Base-by-base conservation (phyloP, 1,140 invertebrate species). In the Coenobita brevimanus region DNA sequence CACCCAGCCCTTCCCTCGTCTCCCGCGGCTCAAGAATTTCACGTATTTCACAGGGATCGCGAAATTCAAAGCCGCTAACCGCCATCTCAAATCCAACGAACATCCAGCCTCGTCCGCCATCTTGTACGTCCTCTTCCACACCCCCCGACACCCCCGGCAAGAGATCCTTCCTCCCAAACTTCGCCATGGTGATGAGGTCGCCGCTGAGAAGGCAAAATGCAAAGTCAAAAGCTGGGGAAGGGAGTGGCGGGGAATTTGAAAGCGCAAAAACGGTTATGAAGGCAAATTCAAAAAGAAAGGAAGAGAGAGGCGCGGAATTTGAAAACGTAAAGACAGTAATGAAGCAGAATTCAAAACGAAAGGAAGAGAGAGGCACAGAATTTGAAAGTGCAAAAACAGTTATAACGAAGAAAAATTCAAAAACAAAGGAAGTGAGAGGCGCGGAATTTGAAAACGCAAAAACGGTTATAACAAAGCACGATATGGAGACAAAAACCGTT, bases 141-240 rank as follows among this genome's bases (percentile, higher is more conserved):
- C 50, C 62, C 33, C 85, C 60, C 1, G 27, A n/a, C 27, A 57
- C 62, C 21, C 41, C 76, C 60, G 13, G 21, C 46, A 80, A 76
- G 46, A 46, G 57, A 10, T 87, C 85, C 24, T 87, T 87, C 43
- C 78, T 87, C 6, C 85, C 85, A 43, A 78, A 57, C 78, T 57
- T 87, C 21, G 50, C 85, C 17, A 69, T n/a, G 30, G 85, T 87
- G 38, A 78, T 87, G 24, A 71, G 64, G 33, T 87, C 85, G n/a
- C 76, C 85, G 3, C 43, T 87, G 64, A 80, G 33, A 64, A 87
- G 41, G 36, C 85, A 71, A 64, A 80, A 67, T 21, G 21, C 13
- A 27, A 79, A 33, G 43, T n/a, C 24, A 33, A 87, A 80, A 33
- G 17, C 3, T 21, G 27, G 6, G 4, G 41, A 71, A 50, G 64